Base-by-base conservation (phyloP, 2,113 vertebrate species). In the Tragulus kanchil region DNA sequence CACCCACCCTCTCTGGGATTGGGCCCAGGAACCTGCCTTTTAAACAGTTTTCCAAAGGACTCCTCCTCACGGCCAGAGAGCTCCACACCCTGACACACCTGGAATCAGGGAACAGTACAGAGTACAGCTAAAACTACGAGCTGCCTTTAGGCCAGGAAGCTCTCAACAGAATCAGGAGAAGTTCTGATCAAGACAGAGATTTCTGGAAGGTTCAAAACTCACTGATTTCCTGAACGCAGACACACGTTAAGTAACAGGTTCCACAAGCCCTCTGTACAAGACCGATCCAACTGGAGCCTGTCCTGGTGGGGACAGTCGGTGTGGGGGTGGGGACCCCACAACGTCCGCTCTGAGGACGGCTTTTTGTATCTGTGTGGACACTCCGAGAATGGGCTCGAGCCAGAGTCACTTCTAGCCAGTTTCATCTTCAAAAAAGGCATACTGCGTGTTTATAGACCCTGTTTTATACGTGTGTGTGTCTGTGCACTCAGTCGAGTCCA, bases 221-320 rank as follows among this genome's bases (percentile, higher is more conserved):
- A 58, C 56, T 11, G 2, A 31, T 9, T 26, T 61, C 36, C 71
- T 14, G 28, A 48, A 15, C 5, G 1, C 0, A 1, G 12, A 42
- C 16, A 52, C 3, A 48, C 21, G 3, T 3, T 36, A 1, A 4
- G 90, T 26, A 15, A 23, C 36, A 64, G 81, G 52, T 10, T 3
- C 10, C 69, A 42, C 26, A 65, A 4, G 15, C 26, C 3, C 5
- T 10, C 28, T 31, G 31, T 48, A 3, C 12, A 0, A 25, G 59
- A 36, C 12, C 7, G 4, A 12, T 31, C 1, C 42, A 1, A 2
- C 2, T 0, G 9, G 23, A 8, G 58, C 23, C 54, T 52, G 1
- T 1, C 1, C 26, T 1, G 23, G 5, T 1, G 3, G 1, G 0
- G 25, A 16, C n/a, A 0, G 28, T 4, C 21, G 36, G 13, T 0